Evolutionary conservation across 2,888 invertebrate genomes (phyloP).

Genomic region (Orthonychiurus folsomi): DNA sequence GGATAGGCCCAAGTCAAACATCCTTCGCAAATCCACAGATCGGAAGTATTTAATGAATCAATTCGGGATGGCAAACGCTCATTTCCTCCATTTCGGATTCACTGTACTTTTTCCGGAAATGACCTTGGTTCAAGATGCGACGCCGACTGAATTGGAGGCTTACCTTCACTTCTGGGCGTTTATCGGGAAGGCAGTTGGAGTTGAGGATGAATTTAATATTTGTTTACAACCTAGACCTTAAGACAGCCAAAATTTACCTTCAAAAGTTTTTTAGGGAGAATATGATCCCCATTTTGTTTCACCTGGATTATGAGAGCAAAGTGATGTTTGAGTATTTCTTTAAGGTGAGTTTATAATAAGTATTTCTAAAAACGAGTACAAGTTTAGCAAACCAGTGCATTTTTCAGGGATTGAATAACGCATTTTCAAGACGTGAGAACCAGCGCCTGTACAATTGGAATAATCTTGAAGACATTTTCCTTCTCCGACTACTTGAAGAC

Average conservation of each 20-base stretch:
- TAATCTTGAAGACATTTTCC: not conserved
- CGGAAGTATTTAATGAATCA: not conserved
- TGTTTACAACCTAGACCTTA: not conserved
- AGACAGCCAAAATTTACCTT: not conserved
- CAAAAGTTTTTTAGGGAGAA: not conserved
- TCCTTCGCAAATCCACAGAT: not conserved
- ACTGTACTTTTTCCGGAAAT: not conserved
- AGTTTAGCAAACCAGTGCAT: no score
- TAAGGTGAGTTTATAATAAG: constrained; percentile 1
- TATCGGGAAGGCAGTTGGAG: not conserved
- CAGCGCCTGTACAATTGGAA: not conserved
- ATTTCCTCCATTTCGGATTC: not conserved
- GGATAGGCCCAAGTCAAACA: not conserved
- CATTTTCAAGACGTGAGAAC: not conserved
- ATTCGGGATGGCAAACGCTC: not conserved
- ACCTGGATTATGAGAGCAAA: constrained; percentile 7
- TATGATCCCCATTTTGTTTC: not conserved
- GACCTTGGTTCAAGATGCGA: not conserved
- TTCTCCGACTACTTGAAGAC: not conserved
- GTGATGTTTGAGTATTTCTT: not conserved
- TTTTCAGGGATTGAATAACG: not conserved
- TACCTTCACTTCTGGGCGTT: constrained; percentile 8
- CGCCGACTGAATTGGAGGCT: not conserved
- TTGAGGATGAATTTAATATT: not conserved
- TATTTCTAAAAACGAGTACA: no score